phyloP scores from a whole-genome alignment of 2,113 vertebrate species.

The Pteronura brasiliensis region DNA sequence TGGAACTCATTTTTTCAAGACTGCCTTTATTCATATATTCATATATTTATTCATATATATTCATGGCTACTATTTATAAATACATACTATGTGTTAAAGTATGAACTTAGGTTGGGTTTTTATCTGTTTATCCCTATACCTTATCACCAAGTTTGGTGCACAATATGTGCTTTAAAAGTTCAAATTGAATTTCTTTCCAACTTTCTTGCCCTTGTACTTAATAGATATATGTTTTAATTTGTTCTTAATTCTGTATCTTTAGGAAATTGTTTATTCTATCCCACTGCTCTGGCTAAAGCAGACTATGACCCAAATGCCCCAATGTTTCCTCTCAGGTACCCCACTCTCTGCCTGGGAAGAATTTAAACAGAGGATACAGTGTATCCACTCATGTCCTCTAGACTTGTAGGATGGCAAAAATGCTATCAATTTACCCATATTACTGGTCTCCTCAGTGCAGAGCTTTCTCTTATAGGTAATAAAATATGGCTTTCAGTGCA shows the following conservation, averaged over 20 bases:
- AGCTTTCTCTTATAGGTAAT: slow-evolving; percentile 53
- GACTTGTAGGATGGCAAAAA: not conserved
- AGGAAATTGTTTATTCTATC: not conserved
- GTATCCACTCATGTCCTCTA: not conserved
- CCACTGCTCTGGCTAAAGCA: not conserved
- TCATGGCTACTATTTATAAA: not conserved
- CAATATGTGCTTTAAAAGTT: slow-evolving; percentile 4
- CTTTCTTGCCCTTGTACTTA: not conserved
- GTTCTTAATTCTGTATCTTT: not conserved
- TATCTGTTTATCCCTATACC: not conserved
- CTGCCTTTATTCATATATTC: not conserved
- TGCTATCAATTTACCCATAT: slow-evolving; percentile 22
- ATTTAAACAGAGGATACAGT: not conserved
- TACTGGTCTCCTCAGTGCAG: not conserved
- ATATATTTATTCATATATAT: not conserved
- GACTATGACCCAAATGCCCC: not conserved
- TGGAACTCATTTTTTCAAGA: not conserved
- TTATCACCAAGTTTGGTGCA: not conserved
- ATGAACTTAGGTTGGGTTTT: not conserved
- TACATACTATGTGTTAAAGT: not conserved
- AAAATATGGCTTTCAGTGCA: slow-evolving; percentile 72
- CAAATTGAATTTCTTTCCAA: slow-evolving; percentile 9
- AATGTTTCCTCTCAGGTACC: not conserved
- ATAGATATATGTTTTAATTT: not conserved
- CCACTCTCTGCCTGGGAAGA: not conserved